These are phyloP conservation scores for Pelobates cultripes DNA, from an alignment of 2,797 vertebrate genomes.

Conservation along the genomic window DNA sequence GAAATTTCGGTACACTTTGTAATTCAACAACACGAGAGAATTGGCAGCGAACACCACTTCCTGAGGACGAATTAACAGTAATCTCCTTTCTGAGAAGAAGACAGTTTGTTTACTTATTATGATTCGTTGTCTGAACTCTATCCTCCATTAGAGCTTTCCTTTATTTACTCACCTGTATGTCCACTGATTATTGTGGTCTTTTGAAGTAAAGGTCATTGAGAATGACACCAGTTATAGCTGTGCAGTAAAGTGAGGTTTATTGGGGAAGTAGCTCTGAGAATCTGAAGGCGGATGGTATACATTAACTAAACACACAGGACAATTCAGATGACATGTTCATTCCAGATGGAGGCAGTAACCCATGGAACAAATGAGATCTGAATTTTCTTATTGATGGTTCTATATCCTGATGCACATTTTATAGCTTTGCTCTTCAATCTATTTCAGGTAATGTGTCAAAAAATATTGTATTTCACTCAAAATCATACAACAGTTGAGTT, in stretches of 20 bases:
- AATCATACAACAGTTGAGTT: neutral
- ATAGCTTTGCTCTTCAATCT: neutral
- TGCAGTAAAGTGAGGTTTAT: constrained; percentile 15
- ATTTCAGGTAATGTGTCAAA: neutral
- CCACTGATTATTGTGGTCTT: constrained; percentile 17
- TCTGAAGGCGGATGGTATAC: constrained; percentile 5
- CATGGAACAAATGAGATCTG: constrained; percentile 23
- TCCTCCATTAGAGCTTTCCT: neutral
- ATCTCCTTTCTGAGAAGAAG: neutral
- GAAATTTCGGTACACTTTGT: no score
- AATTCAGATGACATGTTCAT: constrained; percentile 13
- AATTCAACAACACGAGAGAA: no score
- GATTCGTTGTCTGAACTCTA: neutral
- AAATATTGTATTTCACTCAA: neutral
- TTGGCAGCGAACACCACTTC: no score
- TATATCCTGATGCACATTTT: constrained; percentile 10
- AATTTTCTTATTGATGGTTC: constrained; percentile 34
- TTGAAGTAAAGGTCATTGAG: constrained; percentile 18
- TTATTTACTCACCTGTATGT: neutral
- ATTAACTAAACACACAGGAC: constrained; percentile 32
- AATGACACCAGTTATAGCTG: constrained; percentile 9
- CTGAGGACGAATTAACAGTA: no score
- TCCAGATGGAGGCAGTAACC: constrained; percentile 43
- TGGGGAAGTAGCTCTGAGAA: constrained; percentile 12
- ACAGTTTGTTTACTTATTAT: neutral